Base-by-base conservation (phyloP, 2,888 invertebrate species). In the Alentia gelatinosa region DNA sequence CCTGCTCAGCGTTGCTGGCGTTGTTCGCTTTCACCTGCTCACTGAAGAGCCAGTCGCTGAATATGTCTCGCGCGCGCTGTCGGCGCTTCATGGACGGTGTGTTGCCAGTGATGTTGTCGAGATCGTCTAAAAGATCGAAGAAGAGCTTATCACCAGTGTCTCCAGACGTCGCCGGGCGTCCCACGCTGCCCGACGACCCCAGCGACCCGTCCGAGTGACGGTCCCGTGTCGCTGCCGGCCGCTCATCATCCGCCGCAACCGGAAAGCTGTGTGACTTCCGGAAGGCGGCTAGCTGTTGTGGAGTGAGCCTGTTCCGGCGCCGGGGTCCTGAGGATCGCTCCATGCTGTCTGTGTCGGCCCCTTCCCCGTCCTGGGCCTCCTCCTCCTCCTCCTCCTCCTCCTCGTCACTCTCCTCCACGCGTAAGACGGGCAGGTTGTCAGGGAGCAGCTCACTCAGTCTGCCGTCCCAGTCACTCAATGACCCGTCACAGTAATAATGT, bases 41-140 rank as follows among this genome's bases (percentile, higher is more conserved):
- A 42, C 92, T 91, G 90, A 93, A 93, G 19, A 93, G 89, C 93
- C 93, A 93, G 56, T 92, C 92, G n/a, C 92, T 92, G 89, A 93
- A 93, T 7, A 93, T 75, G 37, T 93, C 92, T 39, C 92, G 30
- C 0, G 93, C 93, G 39, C 88, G 90, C n/a, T 74, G 88, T 1
- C 92, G 89, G 7, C 93, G 91, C 35, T 91, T 89, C 40, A 91
- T 90, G 12, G 93, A 92, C 23, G 90, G 90, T n/a, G 91, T 90
- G n/a, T 91, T 75, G 15, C 90, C 92, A 3, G 92, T 91, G 33
- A 93, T 91, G 89, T 92, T 92, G 88, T 93, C 93, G 91, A 93
- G 90, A 75, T 93, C 93, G 68, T 93, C 93, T 33, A 93, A 89
- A 19, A 93, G 91, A 42, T 93, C 92, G 40, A 84, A 68, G 89